Conservation (phyloP, 92 coral and sea anemone genomes). For the Phenganax subtilis region DNA sequence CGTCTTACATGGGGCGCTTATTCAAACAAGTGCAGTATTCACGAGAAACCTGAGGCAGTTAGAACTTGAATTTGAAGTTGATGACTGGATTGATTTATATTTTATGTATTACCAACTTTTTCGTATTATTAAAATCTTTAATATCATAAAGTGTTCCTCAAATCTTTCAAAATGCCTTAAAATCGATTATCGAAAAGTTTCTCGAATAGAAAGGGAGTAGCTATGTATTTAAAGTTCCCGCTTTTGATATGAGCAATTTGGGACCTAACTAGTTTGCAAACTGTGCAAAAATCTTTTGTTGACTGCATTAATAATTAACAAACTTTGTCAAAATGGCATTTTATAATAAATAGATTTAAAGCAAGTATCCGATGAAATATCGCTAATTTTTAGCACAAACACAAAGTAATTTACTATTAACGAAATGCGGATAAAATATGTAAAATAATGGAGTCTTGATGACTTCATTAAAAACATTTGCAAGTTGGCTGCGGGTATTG, state of each 20-base stretch:
- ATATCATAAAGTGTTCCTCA: too few relatives aligned
- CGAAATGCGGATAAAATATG: background rate
- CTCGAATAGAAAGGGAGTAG: background rate
- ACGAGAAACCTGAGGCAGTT: too few relatives aligned
- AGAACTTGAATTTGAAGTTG: too few relatives aligned
- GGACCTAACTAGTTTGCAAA: conserved; percentile 2
- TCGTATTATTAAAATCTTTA: too few relatives aligned
- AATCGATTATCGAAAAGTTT: too few relatives aligned
- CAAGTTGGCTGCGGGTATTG: background rate
- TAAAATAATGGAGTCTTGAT: background rate
- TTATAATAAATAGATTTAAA: background rate
- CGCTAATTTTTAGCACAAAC: background rate
- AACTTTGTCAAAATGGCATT: background rate
- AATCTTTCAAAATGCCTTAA: too few relatives aligned
- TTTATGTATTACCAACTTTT: too few relatives aligned
- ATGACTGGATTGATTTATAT: too few relatives aligned
- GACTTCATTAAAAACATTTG: background rate
- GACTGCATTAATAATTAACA: conserved; percentile 27
- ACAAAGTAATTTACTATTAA: background rate
- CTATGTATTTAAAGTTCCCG: background rate
- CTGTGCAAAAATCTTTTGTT: conserved; percentile 9
- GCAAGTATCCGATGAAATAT: background rate
- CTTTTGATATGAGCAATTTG: background rate
- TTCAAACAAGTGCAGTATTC: too few relatives aligned
- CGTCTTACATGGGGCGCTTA: too few relatives aligned